phyloP scores from a whole-genome alignment of 2,113 vertebrate species.

The Nematolebias whitei region DNA sequence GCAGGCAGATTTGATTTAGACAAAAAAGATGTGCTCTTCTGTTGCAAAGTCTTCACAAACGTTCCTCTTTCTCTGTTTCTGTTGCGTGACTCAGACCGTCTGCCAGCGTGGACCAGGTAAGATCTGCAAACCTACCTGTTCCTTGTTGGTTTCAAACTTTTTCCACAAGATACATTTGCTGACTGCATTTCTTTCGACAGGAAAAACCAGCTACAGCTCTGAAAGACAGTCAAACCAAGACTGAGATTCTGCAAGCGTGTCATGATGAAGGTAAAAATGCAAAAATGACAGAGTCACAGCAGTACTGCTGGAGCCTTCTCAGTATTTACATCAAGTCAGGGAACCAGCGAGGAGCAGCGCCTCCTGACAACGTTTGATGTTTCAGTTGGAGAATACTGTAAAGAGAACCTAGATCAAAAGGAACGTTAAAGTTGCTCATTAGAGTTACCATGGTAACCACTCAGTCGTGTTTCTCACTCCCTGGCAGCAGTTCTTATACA shows the following conservation, averaged over 20 bases:
- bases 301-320: no score
- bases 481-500: no score
- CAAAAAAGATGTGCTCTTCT: conserved; percentile 8
- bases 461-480: no score
- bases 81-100: conserved; percentile 81
- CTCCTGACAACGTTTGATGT: no score
- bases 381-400: no score
- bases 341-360: no score
- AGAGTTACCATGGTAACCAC: no score
- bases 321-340: no score
- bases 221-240: conserved; percentile 48
- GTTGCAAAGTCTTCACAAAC: neutral
- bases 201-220: conserved; percentile 59
- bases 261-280: conserved; percentile 63
- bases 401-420: no score
- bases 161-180: neutral
- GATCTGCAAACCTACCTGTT: conserved; percentile 36
- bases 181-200: conserved; percentile 66
- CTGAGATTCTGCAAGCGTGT: conserved; percentile 16
- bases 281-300: neutral
- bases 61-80: conserved; percentile 4
- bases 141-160: conserved; percentile 9
- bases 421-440: no score
- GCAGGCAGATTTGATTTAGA: conserved; percentile 28
- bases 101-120: conserved; percentile 83